Base-by-base conservation (phyloP, 2,888 invertebrate genomes). In the Ichneumoninae sp. region DNA sequence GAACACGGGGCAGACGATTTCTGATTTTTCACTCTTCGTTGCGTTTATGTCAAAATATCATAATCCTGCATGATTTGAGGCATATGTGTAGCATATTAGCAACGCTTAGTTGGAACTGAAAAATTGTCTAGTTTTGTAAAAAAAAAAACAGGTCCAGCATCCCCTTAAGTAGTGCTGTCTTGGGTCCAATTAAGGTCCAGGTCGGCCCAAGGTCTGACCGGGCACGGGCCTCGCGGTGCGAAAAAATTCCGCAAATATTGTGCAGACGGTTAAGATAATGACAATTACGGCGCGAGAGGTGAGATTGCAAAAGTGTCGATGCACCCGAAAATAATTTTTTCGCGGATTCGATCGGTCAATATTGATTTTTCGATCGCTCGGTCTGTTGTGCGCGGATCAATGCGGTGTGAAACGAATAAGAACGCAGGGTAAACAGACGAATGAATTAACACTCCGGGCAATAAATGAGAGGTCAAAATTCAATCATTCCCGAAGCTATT, bases 201-300 rank as follows among this genome's bases (percentile, higher is more conserved):
- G 22, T 22, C 22, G 22, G 22, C 22, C 36, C 54, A 71, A 71
- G 71, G 54, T 71, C 54, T 3, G 19, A 44, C 13, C 47, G 68
- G 26, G 26, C 44, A 19, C 10, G n/a, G n/a, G 26, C 8, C 30
- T 70, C 33, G 33, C 30, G 74, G 65, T 75, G 74, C 22, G 6
- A 75, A 75, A 75, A 65, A 52, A 50, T 50, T 75, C 4, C 1
- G 65, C 74, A 75, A 75, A 75, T 50, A 75, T 65, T 74, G 44
- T 65, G 3, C 65, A 36, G 74, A 62, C 62, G 19, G 47, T 36
- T 44, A 19, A 47, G 44, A 3, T 4, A 47, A 47, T 4, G 16
- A 47, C 16, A 33, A 1, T n/a, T 22, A 40, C 7, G 7, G 26
- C 16, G 44, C 19, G 8, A 60, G 44, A 75, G n/a, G 19, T 10